phyloP scores from a whole-genome alignment of 2,113 vertebrate genomes.

The Ifrita kowaldi region DNA sequence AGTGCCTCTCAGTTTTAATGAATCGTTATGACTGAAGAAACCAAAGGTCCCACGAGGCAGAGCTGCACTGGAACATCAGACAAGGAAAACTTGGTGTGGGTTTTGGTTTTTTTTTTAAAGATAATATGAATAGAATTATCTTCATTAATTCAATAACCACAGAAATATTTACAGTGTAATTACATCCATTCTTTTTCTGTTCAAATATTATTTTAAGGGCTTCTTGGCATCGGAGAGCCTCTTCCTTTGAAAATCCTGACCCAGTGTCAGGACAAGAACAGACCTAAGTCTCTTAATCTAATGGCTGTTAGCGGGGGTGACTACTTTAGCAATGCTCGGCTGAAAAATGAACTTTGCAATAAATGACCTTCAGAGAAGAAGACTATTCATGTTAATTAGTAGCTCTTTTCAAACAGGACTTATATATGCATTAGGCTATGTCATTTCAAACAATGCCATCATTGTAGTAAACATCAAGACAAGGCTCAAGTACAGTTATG shows the following conservation, averaged over 20 bases:
- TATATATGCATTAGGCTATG: slow-evolving; percentile 90
- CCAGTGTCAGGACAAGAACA: slow-evolving; percentile 73
- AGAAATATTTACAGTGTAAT: slow-evolving; percentile 67
- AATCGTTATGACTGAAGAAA: slow-evolving; percentile 23
- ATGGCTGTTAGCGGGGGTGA: slow-evolving; percentile 73
- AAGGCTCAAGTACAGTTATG: slow-evolving; percentile 78
- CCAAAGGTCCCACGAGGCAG: background rate
- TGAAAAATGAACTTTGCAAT: slow-evolving; percentile 77
- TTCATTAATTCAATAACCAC: slow-evolving; percentile 57
- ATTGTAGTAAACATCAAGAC: slow-evolving; percentile 83
- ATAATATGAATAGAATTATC: slow-evolving; percentile 43
- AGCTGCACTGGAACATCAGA: background rate
- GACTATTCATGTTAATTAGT: slow-evolving; percentile 96
- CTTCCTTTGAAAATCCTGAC: slow-evolving; percentile 72
- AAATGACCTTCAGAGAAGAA: slow-evolving; percentile 85
- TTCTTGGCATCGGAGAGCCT: slow-evolving; percentile 66
- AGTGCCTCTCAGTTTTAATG: background rate
- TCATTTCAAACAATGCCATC: slow-evolving; percentile 77
- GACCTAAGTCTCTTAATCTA: slow-evolving; percentile 77
- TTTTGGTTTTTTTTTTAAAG: background rate
- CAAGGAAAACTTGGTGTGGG: background rate
- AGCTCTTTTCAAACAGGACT: slow-evolving; percentile 86
- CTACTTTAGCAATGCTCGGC: slow-evolving; percentile 69
- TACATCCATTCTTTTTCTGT: slow-evolving; percentile 35
- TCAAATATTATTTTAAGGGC: slow-evolving; percentile 71